These are phyloP conservation scores for Drosophila antonietae DNA, from an alignment of 2,888 invertebrate genomes.

Conservation along the genomic window DNA sequence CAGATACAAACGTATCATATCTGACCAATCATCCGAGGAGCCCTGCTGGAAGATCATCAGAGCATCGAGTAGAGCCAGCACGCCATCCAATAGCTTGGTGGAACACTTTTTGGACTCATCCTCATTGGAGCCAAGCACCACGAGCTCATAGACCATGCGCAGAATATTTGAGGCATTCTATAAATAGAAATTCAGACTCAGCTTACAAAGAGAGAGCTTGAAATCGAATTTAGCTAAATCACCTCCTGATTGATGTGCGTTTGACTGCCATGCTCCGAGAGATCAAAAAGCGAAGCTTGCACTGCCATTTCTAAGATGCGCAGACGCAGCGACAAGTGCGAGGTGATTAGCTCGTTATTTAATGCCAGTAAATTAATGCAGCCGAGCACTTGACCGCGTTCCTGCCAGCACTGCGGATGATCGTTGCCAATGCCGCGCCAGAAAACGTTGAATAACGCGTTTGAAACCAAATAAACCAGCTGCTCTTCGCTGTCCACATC, in stretches of 20 bases:
- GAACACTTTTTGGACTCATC: constrained; percentile 86
- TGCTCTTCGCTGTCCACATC: constrained; percentile 86
- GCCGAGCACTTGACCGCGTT: constrained; percentile 87
- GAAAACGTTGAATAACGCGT: constrained; percentile 86
- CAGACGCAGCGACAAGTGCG: constrained; percentile 86
- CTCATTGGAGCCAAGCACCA: constrained; percentile 86
- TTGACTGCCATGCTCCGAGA: constrained; percentile 86
- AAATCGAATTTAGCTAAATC: background rate
- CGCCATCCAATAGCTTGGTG: constrained; percentile 86
- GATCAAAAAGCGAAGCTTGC: constrained; percentile 86
- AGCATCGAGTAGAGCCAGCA: constrained; percentile 86
- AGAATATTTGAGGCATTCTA: constrained; percentile 86
- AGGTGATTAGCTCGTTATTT: constrained; percentile 86
- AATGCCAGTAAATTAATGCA: constrained; percentile 87
- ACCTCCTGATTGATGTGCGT: constrained; percentile 85
- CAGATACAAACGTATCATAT: constrained; percentile 86
- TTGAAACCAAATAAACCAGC: constrained; percentile 86
- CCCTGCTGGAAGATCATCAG: constrained; percentile 86
- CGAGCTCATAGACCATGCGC: constrained; percentile 86
- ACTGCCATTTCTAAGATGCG: constrained; percentile 87
- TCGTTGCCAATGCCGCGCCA: constrained; percentile 87
- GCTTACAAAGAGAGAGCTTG: background rate
- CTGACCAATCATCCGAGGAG: constrained; percentile 86
- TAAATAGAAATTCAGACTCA: fast-evolving
- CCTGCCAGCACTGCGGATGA: constrained; percentile 86